Evolutionary conservation across 2,888 invertebrate species (phyloP).

Genomic region (Bhutanitis thaidina): DNA sequence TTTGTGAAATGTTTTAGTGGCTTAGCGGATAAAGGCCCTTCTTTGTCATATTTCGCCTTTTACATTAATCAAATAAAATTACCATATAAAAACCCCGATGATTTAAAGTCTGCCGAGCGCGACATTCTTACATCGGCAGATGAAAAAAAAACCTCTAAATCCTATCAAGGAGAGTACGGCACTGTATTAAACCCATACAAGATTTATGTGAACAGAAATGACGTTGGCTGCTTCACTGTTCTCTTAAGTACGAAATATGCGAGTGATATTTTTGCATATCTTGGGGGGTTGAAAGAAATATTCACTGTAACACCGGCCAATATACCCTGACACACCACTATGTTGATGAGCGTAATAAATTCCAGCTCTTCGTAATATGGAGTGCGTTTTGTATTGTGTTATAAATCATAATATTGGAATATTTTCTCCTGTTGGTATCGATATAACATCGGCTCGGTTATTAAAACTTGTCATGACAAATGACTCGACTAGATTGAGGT

Average conservation of each 20-base stretch:
- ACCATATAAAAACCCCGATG: not conserved
- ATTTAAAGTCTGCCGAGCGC: too few relatives aligned
- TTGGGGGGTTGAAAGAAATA: conserved; percentile 51
- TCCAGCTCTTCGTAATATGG: conserved; percentile 1
- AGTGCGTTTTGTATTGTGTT: conserved; percentile 51
- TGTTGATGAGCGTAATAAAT: not conserved
- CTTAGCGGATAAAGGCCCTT: too few relatives aligned
- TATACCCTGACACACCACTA: conserved; percentile 27
- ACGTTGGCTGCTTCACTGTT: conserved; percentile 49
- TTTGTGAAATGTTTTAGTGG: too few relatives aligned
- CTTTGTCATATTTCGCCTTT: too few relatives aligned
- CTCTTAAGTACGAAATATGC: conserved; percentile 55
- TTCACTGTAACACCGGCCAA: conserved; percentile 51
- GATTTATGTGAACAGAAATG: conserved; percentile 70
- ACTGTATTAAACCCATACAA: conserved; percentile 68
- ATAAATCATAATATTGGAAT: conserved; percentile 76
- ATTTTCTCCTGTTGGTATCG: conserved; percentile 48
- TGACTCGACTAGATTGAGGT: conserved; percentile 45
- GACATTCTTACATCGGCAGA: not conserved
- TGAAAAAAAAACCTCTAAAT: conserved; percentile 28
- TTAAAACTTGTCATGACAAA: conserved; percentile 72
- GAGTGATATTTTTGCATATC: conserved; percentile 73
- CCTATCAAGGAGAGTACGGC: conserved; percentile 45
- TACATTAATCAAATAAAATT: too few relatives aligned
- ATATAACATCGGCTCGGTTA: conserved; percentile 54